These are phyloP conservation scores for Heliornis fulica DNA, from an alignment of 2,113 vertebrate species.

Conservation along the genomic window DNA sequence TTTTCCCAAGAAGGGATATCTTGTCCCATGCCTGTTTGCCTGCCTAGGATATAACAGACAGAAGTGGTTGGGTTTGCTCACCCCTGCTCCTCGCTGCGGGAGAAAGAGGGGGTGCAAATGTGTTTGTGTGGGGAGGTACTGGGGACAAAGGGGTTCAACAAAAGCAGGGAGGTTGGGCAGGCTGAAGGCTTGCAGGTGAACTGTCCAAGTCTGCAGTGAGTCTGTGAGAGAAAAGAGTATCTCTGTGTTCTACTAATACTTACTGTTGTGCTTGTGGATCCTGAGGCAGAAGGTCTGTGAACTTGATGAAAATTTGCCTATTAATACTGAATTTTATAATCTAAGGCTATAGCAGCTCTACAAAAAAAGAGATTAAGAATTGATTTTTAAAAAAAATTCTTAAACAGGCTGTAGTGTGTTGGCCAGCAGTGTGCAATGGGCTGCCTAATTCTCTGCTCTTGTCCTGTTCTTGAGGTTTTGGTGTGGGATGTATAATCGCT, in stretches of 20 bases:
- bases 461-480: constrained; percentile 72
- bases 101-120: not conserved
- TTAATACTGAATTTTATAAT: not conserved
- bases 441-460: not conserved
- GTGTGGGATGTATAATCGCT: constrained; percentile 84
- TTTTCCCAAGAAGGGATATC: not conserved
- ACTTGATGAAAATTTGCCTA: not conserved
- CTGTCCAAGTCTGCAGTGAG: not conserved
- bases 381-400: too few species aligned
- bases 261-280: not conserved
- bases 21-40: not conserved
- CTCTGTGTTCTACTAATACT: not conserved
- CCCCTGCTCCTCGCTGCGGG: not conserved
- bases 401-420: not conserved
- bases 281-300: not conserved
- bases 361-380: too few species aligned
- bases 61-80: not conserved
- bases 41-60: not conserved
- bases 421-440: rapidly evolving
- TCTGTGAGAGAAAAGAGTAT: not conserved
- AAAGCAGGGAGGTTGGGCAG: not conserved
- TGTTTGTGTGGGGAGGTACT: not conserved
- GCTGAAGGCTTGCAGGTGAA: not conserved
- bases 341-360: not conserved
- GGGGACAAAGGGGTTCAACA: not conserved